phyloP scores from a whole-genome alignment of 2,888 invertebrate genomes.

The Odontothrips loti region DNA sequence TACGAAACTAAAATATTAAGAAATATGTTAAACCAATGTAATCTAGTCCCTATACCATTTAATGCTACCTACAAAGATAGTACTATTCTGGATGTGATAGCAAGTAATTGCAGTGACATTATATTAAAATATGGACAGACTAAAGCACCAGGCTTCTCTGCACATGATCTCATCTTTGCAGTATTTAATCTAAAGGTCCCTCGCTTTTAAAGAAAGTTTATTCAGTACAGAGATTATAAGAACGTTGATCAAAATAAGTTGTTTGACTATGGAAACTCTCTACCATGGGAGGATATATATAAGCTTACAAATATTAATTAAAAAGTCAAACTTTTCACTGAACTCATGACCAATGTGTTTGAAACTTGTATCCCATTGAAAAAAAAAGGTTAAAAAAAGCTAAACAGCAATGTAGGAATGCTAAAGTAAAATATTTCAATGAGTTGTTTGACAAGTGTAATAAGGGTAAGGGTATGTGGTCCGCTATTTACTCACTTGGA shows the following conservation, averaged over 20 bases:
- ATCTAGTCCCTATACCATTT: too few relatives aligned
- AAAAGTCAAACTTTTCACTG: neutral
- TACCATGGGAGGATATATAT: neutral
- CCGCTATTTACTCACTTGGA: neutral
- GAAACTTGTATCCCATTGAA: neutral
- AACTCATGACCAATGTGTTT: neutral
- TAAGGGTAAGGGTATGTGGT: neutral
- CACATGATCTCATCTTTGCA: neutral
- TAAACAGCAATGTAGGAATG: neutral
- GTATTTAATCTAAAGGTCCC: neutral
- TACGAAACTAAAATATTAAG: too few relatives aligned
- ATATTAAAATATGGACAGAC: neutral
- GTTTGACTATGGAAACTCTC: neutral
- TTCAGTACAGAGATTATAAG: neutral
- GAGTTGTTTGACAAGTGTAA: neutral
- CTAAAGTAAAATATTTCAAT: neutral
- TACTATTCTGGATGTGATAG: too few relatives aligned
- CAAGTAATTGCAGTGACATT: neutral
- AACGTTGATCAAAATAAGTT: neutral
- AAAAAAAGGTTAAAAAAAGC: neutral
- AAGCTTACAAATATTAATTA: neutral
- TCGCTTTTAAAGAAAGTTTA: too few relatives aligned
- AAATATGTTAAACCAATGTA: too few relatives aligned
- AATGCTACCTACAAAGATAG: too few relatives aligned
- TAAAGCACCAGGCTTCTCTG: neutral